Evolutionary conservation across 2,888 invertebrate genomes (phyloP), one percentile per base, ranked within the genome.

Genomic region (Agrochola circellaris): DNA sequence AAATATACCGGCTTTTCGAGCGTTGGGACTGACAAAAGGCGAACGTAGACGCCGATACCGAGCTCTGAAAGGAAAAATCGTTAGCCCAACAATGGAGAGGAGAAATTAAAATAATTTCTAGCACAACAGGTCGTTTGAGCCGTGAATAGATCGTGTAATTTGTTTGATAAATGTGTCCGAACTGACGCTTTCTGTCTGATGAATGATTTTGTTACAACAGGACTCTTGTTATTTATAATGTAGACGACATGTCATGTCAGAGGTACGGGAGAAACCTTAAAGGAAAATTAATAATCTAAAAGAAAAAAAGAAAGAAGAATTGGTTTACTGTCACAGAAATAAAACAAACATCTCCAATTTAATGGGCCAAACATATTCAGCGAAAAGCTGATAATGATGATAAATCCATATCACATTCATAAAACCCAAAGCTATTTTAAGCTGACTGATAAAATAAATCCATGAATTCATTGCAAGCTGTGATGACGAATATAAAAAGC

Each of bases 61-160:
- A 62, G 60, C 26, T 34, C 65, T 82, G 75, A 82, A 86, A 79
- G 73, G 80, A 86, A 84, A 82, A 86, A 86, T 84, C 84, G 81
- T 87, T 84, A 84, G 70, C 76, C 11, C 75, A 56, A 87, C 84
- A 87, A 86, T 82, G 34, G 75, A 48, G 42, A 48, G 64, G 64
- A 84, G 81, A 81, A 84, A 87, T 87, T 87, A 84, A 84, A 87
- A 87, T 87, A 86, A 86, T 79, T 85, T 87, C 78, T 78, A 75
- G 68, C 79, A 87, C 86, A 87, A 87, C 87, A 87, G 87, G 85
- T 83, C 71, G 77, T 65, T 77, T 61, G 69, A 75, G 56, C 64
- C 64, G 66, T 81, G 79, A 82, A 87, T 77, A 79, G 79, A 84
- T 86, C 76, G 84, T 69, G 79, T 82, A 74, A 86, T 87, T 87